phyloP scores from a whole-genome alignment of 2,113 vertebrate species.

The Pygathrix nemaeus region DNA sequence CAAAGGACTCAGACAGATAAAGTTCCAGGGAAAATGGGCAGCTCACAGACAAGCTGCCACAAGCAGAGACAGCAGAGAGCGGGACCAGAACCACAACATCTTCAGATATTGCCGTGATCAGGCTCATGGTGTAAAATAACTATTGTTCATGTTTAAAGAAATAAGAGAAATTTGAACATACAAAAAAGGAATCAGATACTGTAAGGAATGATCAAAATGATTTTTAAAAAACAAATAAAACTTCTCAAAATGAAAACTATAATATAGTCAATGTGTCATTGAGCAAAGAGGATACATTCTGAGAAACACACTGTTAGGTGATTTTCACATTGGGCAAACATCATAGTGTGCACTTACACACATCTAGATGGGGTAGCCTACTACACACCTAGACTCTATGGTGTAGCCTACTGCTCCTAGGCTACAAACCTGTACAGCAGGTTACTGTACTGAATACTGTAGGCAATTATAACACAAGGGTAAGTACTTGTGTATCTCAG shows the following conservation, averaged over 20 bases:
- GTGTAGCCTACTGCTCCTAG: background rate
- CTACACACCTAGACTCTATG: background rate
- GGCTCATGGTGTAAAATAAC: background rate
- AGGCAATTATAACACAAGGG: background rate
- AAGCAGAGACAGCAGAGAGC: background rate
- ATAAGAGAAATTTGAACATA: background rate
- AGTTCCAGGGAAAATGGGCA: background rate
- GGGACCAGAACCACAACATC: background rate
- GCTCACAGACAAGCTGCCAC: background rate
- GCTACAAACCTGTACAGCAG: background rate
- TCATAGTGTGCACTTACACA: background rate
- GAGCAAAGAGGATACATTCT: background rate
- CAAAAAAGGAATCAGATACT: background rate
- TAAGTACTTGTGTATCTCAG: background rate
- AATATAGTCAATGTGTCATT: background rate
- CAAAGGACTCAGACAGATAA: background rate
- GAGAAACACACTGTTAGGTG: background rate
- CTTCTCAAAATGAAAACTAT: background rate
- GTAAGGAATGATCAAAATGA: background rate
- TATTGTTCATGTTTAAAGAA: background rate
- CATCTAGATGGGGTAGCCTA: background rate
- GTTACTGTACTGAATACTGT: background rate
- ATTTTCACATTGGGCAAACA: background rate
- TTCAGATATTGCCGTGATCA: background rate
- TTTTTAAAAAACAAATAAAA: background rate